Evolutionary conservation across 1,140 invertebrate genomes (phyloP), one percentile per base, ranked within the genome.

Genomic region (Leptinotarsa lineolata): DNA sequence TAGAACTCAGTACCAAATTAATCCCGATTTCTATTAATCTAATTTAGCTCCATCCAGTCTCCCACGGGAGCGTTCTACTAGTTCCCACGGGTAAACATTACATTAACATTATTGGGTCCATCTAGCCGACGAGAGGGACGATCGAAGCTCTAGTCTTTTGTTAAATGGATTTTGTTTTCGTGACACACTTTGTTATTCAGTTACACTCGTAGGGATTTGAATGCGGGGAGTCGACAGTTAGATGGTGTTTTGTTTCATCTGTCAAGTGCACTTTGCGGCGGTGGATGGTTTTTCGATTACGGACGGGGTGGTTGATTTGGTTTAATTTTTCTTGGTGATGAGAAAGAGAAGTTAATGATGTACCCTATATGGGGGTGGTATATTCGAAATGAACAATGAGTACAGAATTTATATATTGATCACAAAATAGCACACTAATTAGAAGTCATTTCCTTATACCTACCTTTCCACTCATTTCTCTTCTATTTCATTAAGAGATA

Each of bases 71-170:
- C 48, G 48, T 18, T 54, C n/a, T 8, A 54, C n/a, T 18, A 16
- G 48, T 54, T 54, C 48, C 48, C 48, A 54, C 48, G 48, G 48
- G 48, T 54, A 54, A 54, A 54, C 16, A 54, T 54, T 54, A 54
- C 48, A 54, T 54, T 54, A 54, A 54, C 48, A 54, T 54, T 54
- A 54, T 54, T 54, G 48, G n/a, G 48, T 54, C 48, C 48, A 54
- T 54, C 48, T 54, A 54, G 48, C n/a, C 48, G 48, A 13, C 48
- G 15, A 18, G 4, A 18, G 48, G 48, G 48, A 54, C 48, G 48
- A 18, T 15, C 48, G 48, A 18, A 15, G 48, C n/a, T 54, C 48
- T 15, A 18, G n/a, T 54, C 48, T n/a, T 54, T 54, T 54, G 48
- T 54, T 54, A 18, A 54, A 54, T 18, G 48, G 48, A 54, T 54